A percentile compares a stretch with the other conserved stretches of the same genome.
Evolutionary conservation across 2,113 vertebrate genomes (phyloP).

Genomic region (Onychostruthus taczanowskii): DNA sequence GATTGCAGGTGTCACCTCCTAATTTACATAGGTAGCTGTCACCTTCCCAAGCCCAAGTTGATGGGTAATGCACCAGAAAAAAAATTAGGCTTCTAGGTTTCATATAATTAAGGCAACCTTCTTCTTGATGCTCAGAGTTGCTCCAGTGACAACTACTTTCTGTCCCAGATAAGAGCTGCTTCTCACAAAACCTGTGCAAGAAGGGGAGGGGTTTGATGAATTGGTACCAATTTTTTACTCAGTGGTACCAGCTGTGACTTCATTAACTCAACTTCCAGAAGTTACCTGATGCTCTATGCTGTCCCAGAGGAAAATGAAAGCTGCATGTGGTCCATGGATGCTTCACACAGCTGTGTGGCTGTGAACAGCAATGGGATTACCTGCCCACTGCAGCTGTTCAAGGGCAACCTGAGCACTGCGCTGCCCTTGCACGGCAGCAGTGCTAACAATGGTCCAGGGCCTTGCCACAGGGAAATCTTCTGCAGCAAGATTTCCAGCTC

Average conservation of each 20-base stretch:
- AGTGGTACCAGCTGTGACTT: neutral
- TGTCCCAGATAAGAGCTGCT: neutral
- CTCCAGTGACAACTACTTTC: neutral
- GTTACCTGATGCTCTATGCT: neutral
- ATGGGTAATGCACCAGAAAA: neutral
- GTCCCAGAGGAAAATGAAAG: neutral
- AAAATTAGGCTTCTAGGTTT: neutral
- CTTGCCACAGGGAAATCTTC: neutral
- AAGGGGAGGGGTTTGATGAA: neutral
- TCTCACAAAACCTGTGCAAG: neutral
- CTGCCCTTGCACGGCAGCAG: neutral
- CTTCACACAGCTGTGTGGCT: neutral
- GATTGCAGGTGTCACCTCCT: neutral
- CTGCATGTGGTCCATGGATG: neutral
- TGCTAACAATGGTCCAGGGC: too few relatives aligned
- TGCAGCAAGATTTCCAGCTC: neutral
- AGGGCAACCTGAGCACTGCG: accelerated
- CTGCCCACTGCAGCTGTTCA: neutral
- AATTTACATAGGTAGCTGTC: neutral
- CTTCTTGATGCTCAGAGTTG: neutral
- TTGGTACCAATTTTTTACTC: neutral
- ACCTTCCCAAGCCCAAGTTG: neutral
- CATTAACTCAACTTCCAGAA: neutral
- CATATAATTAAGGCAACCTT: neutral
- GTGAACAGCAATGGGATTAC: neutral